A percentile compares a stretch with the other conserved stretches of the same genome.
phyloP scores from a whole-genome alignment of 2,888 invertebrate genomes.

The Marronus borbonicus region DNA sequence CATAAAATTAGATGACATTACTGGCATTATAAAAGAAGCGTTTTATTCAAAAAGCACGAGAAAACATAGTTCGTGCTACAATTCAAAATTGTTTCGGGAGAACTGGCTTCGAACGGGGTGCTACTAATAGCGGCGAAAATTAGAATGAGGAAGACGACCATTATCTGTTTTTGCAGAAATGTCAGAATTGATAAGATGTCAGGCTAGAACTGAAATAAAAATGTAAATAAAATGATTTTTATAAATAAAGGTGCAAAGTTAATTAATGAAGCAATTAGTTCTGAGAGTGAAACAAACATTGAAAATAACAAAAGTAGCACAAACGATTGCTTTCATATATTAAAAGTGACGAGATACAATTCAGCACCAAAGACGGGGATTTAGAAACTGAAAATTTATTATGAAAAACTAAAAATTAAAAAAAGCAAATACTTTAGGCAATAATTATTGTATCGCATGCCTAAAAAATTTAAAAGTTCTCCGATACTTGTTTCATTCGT shows the following conservation, averaged over 20 bases:
- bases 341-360: no score
- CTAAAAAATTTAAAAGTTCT: no score
- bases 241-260: neutral
- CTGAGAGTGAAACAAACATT: neutral
- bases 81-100: neutral
- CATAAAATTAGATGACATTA: neutral
- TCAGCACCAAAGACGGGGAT: no score
- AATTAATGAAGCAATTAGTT: slow-evolving; percentile 9
- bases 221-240: neutral
- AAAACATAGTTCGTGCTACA: neutral
- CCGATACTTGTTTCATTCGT: no score
- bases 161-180: neutral
- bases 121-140: no score
- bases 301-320: neutral
- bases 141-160: neutral
- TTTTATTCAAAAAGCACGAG: neutral
- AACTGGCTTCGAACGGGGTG: neutral
- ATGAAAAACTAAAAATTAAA: no score
- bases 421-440: no score
- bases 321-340: neutral
- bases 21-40: neutral
- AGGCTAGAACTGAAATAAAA: neutral
- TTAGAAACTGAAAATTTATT: no score
- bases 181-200: neutral
- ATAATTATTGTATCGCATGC: no score